Evolutionary conservation across 2,797 vertebrate genomes (phyloP), one percentile per base, ranked within the genome.

Genomic region (Catostomus latipinnis): DNA sequence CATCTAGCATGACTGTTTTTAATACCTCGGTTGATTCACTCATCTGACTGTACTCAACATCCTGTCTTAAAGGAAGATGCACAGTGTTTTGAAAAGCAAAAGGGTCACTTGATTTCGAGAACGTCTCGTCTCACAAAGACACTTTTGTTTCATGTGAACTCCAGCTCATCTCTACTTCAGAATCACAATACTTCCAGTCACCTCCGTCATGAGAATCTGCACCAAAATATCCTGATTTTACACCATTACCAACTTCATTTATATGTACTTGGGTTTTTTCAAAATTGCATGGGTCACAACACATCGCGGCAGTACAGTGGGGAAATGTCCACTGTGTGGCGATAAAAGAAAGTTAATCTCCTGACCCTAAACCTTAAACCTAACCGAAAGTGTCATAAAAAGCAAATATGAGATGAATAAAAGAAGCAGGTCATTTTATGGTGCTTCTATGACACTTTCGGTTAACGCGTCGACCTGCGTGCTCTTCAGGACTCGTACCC

Each of bases 61-160:
- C 45, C 49, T 54, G 49, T 63, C 49, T 49, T 63, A 50, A 62
- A 63, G 60, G 43, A 68, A 60, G 66, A 49, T 11, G 49, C 11
- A n/a, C 43, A 45, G 11, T 52, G 63, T 16, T 65, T 52, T 61
- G 34, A 34, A 14, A 52, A 52, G 75, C 58, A n/a, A 74, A 74
- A 34, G 66, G 80, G 75, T 76, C 81, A 54, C 74, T 71, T 60
- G 67, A 62, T 84, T 83, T 72, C 53, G 49, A 34, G n/a, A 49
- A 52, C 43, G 65, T 50, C 76, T 67, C 13, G 16, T 34, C 70
- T 81, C 50, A 88, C 86, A 88, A 86, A 83, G 86, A 65, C 78
- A 16, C 56, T 46, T 74, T 82, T 87, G 80, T 87, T 77, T 63
- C 49, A 62, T 43, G 49, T 50, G 68, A 74, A 69, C 60, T 69